These are phyloP conservation scores for Albula glossodonta DNA, from an alignment of 2,113 vertebrate genomes.

Conservation along the genomic window DNA sequence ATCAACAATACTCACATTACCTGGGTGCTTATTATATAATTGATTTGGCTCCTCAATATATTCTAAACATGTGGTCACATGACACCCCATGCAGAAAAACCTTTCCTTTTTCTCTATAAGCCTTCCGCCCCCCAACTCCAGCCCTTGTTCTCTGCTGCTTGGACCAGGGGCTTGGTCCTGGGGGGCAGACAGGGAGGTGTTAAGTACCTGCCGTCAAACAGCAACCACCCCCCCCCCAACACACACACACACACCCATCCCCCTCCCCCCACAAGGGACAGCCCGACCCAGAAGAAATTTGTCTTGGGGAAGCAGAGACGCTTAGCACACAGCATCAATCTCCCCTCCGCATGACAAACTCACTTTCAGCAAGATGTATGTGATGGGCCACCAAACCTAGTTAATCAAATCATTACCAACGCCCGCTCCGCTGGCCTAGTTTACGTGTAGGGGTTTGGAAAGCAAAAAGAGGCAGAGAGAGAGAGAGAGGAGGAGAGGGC, in stretches of 20 bases:
- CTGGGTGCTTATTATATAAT: background rate
- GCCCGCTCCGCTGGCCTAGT: conserved; percentile 61
- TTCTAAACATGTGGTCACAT: background rate
- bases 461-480: background rate
- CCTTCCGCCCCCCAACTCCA: background rate
- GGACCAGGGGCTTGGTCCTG: background rate
- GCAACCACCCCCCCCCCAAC: background rate
- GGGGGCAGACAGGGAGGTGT: conserved; percentile 22
- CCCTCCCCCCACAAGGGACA: conserved; percentile 4
- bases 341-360: conserved; percentile 58
- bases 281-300: conserved; percentile 41
- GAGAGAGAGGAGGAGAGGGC: background rate
- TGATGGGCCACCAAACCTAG: conserved; percentile 53
- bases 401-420: conserved; percentile 71
- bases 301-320: conserved; percentile 37
- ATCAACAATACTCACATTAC: background rate
- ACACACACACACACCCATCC: background rate
- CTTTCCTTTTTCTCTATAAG: background rate
- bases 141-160: background rate
- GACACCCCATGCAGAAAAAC: background rate
- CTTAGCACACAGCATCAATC: conserved; percentile 62
- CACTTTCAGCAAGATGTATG: conserved; percentile 66
- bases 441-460: conserved; percentile 27
- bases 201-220: conserved; percentile 10
- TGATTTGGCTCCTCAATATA: background rate